A percentile compares a stretch with the other conserved stretches of the same genome.
Evolutionary conservation across 2,888 invertebrate genomes (phyloP).

Genomic region (Nudaria mundana): DNA sequence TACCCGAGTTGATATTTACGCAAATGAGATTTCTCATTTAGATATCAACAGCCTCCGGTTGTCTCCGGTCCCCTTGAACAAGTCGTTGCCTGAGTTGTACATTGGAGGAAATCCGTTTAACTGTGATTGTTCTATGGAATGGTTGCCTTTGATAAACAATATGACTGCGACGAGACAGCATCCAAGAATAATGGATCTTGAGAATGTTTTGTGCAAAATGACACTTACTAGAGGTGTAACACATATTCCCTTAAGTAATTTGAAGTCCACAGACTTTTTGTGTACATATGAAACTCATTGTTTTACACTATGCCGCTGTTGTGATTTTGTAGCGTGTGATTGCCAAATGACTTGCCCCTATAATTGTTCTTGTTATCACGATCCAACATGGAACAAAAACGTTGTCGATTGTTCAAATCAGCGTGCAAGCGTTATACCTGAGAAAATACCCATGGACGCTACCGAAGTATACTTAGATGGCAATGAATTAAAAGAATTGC

Average conservation of each 20-base stretch:
- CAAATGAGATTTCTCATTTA: constrained; percentile 91
- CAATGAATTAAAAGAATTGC: constrained; percentile 91
- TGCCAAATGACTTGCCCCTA: constrained; percentile 98
- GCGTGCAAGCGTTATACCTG: constrained; percentile 88
- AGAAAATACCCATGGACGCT: constrained; percentile 95
- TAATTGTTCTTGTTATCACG: constrained; percentile 96
- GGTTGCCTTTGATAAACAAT: constrained; percentile 94
- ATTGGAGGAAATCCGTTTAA: constrained; percentile 96
- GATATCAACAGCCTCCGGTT: constrained; percentile 91
- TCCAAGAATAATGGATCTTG: constrained; percentile 93
- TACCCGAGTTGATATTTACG: constrained; percentile 94
- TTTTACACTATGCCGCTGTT: constrained; percentile 96
- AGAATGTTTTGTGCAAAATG: constrained; percentile 92
- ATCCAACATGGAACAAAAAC: constrained; percentile 95
- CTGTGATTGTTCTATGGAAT: constrained; percentile 97
- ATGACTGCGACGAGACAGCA: constrained; percentile 91
- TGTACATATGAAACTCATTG: constrained; percentile 96
- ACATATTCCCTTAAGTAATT: constrained; percentile 87
- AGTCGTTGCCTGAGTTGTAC: constrained; percentile 92
- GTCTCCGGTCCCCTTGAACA: constrained; percentile 86
- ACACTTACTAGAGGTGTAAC: constrained; percentile 91
- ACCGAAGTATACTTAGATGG: constrained; percentile 96
- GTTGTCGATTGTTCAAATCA: constrained; percentile 94
- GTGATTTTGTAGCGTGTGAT: constrained; percentile 97
- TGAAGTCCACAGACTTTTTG: constrained; percentile 91